Evolutionary conservation across 2,888 invertebrate species (phyloP).

Genomic region (Drosophila rubida): DNA sequence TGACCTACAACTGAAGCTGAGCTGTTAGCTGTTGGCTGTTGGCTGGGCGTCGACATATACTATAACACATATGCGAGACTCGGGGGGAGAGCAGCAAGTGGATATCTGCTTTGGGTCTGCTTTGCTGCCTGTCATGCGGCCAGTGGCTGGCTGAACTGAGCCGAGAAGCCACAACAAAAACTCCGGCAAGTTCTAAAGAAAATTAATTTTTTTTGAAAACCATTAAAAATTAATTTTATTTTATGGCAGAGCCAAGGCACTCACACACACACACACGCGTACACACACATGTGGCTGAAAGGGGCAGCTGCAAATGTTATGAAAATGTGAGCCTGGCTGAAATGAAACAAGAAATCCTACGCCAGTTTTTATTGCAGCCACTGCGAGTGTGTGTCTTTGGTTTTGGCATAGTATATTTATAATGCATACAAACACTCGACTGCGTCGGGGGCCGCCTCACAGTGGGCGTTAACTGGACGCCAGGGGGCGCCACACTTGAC

Average conservation of each 20-base stretch:
- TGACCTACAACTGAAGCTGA: conserved; percentile 34
- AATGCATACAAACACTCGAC: conserved; percentile 76
- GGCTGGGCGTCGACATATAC: conserved; percentile 8
- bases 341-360: conserved; percentile 51
- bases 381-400: conserved; percentile 23
- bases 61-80: conserved; percentile 15
- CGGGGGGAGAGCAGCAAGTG: not conserved
- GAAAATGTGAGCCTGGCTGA: conserved; percentile 47
- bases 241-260: conserved; percentile 56
- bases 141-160: conserved; percentile 18
- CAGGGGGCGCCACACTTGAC: conserved; percentile 72
- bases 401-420: conserved; percentile 71
- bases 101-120: conserved; percentile 21
- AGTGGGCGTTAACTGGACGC: conserved; percentile 68
- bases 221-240: conserved; percentile 81
- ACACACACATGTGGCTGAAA: conserved; percentile 17
- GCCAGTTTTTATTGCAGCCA: conserved; percentile 57
- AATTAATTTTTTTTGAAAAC: conserved; percentile 79
- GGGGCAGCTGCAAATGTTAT: conserved; percentile 58
- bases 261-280: conserved; percentile 30
- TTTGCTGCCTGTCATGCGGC: conserved; percentile 49
- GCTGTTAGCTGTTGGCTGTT: not conserved
- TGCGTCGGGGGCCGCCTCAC: conserved; percentile 50
- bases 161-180: conserved; percentile 62
- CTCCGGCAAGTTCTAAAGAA: conserved; percentile 63